Base-by-base conservation (phyloP, 2,113 vertebrate species). In the Hoplias malabaricus region DNA sequence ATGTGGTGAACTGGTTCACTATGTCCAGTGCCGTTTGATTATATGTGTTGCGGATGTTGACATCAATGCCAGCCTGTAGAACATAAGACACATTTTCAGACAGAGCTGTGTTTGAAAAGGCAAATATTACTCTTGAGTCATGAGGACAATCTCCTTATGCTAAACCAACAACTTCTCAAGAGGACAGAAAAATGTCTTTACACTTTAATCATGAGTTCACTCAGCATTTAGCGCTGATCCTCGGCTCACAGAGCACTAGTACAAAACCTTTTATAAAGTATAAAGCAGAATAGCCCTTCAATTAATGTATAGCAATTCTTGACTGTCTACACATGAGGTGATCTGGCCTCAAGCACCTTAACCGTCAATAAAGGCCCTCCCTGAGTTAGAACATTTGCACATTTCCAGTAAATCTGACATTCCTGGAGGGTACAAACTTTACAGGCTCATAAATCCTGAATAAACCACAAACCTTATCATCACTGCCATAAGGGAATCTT, bases 1-100 rank as follows among this genome's bases (percentile, higher is more conserved):
- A 97, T 2, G 97, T 98, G 88, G 98, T 99, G 92, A 99, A 99
- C 88, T 99, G 98, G 87, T 99, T 98, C 36, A 99, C 98, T 0
- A 99, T 99, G 90, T 99, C 98, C 92, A 99, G 90, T 0, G 98
- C 96, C 0, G 98, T 98, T 93, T 99, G 98, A 87, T 96, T 98
- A 83, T 99, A 99, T 0, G 96, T 97, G 88, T 98, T 99, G 19
- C 96, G 89, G 79, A 98, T 94, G 88, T 97, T 98, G 74, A 98
- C 98, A 0, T 99, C 96, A 0, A 99, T 93, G 0, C 96, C 96
- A 0, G 94, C 95, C 97, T 99, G 88, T 5, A 7, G 57, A 16
- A 50, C 7, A 25, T 16, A 61, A 31, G 3, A 38, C 42, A 23
- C 29, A 34, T n/a, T 62, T 61, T 19, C 27, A 61, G 10, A 29